phyloP scores from a whole-genome alignment of 2,888 invertebrate species.

The Drosophila hawaiiensis region DNA sequence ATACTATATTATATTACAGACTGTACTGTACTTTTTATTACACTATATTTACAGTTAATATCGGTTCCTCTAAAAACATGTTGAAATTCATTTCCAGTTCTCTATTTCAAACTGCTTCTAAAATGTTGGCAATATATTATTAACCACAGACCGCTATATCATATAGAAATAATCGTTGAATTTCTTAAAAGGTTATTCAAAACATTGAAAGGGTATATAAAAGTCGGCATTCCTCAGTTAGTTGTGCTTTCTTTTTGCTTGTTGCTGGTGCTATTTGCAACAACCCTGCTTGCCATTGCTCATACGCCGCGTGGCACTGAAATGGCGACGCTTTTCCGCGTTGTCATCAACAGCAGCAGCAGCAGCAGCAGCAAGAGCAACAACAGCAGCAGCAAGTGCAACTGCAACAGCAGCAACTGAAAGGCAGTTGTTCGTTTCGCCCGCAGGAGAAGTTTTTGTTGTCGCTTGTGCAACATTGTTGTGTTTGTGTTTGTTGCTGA shows the following conservation, averaged over 20 bases:
- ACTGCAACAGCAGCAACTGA: conserved; percentile 1
- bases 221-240: background rate
- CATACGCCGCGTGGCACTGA: conserved; percentile 68
- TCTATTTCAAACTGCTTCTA: background rate
- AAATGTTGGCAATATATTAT: background rate
- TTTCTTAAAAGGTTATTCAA: background rate
- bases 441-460: conserved; percentile 39
- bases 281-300: conserved; percentile 53
- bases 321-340: conserved; percentile 62
- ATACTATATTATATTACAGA: background rate
- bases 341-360: conserved; percentile 57
- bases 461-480: conserved; percentile 69
- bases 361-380: background rate
- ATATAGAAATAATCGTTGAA: background rate
- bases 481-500: conserved; percentile 37
- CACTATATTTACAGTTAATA: background rate
- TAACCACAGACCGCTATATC: background rate
- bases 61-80: background rate
- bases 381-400: conserved; percentile 34
- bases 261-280: background rate
- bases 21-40: background rate
- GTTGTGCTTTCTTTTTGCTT: background rate
- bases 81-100: background rate
- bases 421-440: conserved; percentile 24
- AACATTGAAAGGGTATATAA: background rate